Conservation (phyloP, 2,888 invertebrate genomes). For the Gastrophysa polygoni region DNA sequence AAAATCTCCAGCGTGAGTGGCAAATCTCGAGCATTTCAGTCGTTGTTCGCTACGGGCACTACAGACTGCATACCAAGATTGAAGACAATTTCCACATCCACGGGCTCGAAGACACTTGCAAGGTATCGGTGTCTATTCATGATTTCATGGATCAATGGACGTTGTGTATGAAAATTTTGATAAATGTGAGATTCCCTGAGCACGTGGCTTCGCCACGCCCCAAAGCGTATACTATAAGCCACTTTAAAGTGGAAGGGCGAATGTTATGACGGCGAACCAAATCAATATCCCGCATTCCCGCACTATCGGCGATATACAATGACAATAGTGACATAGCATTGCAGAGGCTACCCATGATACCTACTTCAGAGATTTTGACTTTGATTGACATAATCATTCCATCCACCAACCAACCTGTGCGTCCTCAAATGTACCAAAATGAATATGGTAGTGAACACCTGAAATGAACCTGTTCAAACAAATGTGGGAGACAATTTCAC, state of each 20-base stretch:
- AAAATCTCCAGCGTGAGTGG: slow-evolving; percentile 25
- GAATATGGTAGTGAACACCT: too few relatives aligned
- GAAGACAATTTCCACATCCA: too few relatives aligned
- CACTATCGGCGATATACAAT: too few relatives aligned
- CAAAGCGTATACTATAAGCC: slow-evolving; percentile 49
- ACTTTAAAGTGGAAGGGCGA: slow-evolving; percentile 47
- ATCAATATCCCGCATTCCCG: slow-evolving; percentile 49
- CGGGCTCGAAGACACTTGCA: too few relatives aligned
- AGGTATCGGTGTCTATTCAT: too few relatives aligned
- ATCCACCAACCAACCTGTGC: neutral
- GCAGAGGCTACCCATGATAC: slow-evolving; percentile 42
- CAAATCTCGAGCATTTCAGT: neutral
- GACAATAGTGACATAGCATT: too few relatives aligned
- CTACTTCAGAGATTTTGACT: neutral
- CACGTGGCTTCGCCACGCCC: slow-evolving; percentile 52
- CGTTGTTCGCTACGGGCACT: too few relatives aligned
- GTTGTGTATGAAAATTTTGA: slow-evolving; percentile 17
- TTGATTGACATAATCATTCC: neutral
- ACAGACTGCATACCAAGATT: too few relatives aligned
- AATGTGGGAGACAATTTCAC: too few relatives aligned
- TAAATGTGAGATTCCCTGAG: slow-evolving; percentile 30
- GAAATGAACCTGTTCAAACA: too few relatives aligned
- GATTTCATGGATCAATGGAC: too few relatives aligned
- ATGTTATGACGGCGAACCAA: slow-evolving; percentile 51
- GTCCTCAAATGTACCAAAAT: too few relatives aligned